A percentile compares a stretch with the other conserved stretches of the same genome.
Evolutionary conservation across 2,888 invertebrate species (phyloP).

Genomic region (Hololepta plana): DNA sequence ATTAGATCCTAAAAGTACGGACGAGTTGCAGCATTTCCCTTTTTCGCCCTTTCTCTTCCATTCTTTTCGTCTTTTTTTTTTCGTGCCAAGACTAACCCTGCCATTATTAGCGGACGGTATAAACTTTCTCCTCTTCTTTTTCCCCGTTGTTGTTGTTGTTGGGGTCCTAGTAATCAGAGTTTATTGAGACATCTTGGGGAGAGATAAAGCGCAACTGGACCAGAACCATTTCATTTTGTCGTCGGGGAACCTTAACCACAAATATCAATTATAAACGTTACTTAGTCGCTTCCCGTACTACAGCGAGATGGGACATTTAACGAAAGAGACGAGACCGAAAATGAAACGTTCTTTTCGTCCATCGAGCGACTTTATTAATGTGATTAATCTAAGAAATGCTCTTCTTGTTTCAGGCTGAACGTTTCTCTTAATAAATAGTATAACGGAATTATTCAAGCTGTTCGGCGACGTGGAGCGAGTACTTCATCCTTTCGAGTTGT

Average conservation of each 20-base stretch:
- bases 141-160: too few relatives aligned
- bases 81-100: too few relatives aligned
- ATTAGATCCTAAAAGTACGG: too few relatives aligned
- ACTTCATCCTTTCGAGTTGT: slow-evolving; percentile 43
- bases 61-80: too few relatives aligned
- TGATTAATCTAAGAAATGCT: slow-evolving; percentile 3
- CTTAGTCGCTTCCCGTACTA: too few relatives aligned
- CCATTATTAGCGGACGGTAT: too few relatives aligned
- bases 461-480: slow-evolving; percentile 45
- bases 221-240: slow-evolving; percentile 23
- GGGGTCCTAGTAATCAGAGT: slow-evolving; percentile 29
- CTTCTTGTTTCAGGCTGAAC: slow-evolving; percentile 31
- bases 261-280: slow-evolving; percentile 28
- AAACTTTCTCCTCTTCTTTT: too few relatives aligned
- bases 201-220: slow-evolving; percentile 26
- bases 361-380: background rate
- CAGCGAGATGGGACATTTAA: too few relatives aligned
- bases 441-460: slow-evolving; percentile 44
- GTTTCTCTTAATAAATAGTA: slow-evolving; percentile 28
- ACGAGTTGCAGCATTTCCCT: too few relatives aligned
- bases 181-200: slow-evolving; percentile 26
- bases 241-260: slow-evolving; percentile 19
- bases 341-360: slow-evolving; percentile 1
- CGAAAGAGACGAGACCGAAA: too few relatives aligned
- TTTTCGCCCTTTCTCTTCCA: too few relatives aligned